Conservation (phyloP, 2,797 vertebrate genomes). For the Atherinosoma microstoma region DNA sequence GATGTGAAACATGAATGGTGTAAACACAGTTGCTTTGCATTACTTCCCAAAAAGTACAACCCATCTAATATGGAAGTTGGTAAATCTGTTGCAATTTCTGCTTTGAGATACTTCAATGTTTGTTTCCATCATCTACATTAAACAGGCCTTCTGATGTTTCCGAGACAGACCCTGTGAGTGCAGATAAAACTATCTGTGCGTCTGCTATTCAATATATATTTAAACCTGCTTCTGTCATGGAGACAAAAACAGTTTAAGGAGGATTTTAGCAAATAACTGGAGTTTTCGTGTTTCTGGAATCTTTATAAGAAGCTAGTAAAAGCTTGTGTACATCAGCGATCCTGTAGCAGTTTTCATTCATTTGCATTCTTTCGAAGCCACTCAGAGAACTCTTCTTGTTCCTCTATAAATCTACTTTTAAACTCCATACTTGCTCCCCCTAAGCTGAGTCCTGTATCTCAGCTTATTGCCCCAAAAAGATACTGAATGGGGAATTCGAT, state of each 20-base stretch:
- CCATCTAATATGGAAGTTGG: constrained; percentile 41
- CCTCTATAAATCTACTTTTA: constrained; percentile 5
- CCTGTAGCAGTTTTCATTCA: constrained; percentile 18
- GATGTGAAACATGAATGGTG: constrained; percentile 23
- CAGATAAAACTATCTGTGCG: background rate
- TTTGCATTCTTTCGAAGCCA: constrained; percentile 7
- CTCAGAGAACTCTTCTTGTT: constrained; percentile 15
- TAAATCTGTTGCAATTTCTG: constrained; percentile 52
- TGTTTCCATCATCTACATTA: background rate
- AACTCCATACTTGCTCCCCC: constrained; percentile 49
- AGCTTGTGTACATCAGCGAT: background rate
- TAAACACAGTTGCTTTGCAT: background rate
- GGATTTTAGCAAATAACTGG: constrained; percentile 41
- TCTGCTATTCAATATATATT: constrained; percentile 44
- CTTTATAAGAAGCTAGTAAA: constrained; percentile 14
- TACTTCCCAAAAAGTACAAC: constrained; percentile 34
- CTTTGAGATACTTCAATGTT: constrained; percentile 34
- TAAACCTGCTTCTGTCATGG: constrained; percentile 38
- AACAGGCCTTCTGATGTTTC: background rate
- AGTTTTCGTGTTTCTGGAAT: constrained; percentile 23
- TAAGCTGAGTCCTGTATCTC: constrained; percentile 24
- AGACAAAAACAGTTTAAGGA: constrained; percentile 17
- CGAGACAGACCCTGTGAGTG: background rate
- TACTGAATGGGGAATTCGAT: constrained; percentile 38
- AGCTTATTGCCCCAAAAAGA: constrained; percentile 28